Conservation (phyloP, 2,888 invertebrate genomes). For the Drosophila parthenogenetica region DNA sequence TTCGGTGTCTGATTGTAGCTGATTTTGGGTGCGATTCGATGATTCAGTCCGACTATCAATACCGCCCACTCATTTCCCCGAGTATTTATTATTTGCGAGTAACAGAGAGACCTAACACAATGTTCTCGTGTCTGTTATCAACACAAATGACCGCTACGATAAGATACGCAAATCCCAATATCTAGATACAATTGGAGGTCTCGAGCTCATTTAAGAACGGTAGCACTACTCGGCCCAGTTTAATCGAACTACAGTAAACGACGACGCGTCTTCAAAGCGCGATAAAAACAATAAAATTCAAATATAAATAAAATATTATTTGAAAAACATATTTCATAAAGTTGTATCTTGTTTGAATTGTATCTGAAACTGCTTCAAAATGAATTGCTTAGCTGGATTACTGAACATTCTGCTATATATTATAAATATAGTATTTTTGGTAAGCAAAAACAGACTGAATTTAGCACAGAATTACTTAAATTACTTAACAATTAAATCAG, state of each 20-base stretch:
- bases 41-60: conserved; percentile 35
- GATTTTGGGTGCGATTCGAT: conserved; percentile 25
- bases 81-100: conserved; percentile 8
- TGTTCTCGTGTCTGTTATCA: conserved; percentile 31
- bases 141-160: conserved; percentile 18
- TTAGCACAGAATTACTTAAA: too few species aligned
- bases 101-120: conserved; percentile 21
- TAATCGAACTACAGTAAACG: conserved; percentile 69
- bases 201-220: conserved; percentile 55
- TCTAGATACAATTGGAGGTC: conserved; percentile 57
- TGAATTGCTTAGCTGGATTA: conserved; percentile 80
- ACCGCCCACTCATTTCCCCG: conserved; percentile 15
- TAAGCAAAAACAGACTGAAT: conserved; percentile 64
- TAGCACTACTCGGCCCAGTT: conserved; percentile 34
- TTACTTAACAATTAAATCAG: not conserved
- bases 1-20: not conserved
- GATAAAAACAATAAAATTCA: conserved; percentile 45
- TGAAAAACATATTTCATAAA: not conserved
- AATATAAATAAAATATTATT: not conserved
- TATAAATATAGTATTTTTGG: conserved; percentile 83
- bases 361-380: conserved; percentile 55
- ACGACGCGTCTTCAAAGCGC: conserved; percentile 61
- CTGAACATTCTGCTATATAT: conserved; percentile 82
- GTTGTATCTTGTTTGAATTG: not conserved
- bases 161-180: conserved; percentile 45